phyloP scores from a whole-genome alignment of 2,113 vertebrate species.

The Thomomys bottae region DNA sequence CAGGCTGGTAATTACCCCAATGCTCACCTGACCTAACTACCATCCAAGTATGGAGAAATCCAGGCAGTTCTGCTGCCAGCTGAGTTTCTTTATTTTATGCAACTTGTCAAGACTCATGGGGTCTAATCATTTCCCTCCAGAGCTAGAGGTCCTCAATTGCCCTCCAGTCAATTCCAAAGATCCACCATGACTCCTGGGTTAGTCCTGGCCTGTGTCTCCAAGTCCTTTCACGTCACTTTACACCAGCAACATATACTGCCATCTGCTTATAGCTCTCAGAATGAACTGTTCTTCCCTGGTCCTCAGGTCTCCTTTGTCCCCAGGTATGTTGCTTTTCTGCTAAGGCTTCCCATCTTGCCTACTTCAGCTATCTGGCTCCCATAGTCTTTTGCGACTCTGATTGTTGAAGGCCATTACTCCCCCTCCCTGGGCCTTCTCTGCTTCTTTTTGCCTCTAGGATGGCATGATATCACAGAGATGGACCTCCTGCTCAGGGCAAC shows the following conservation, averaged over 20 bases:
- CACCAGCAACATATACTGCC: not conserved
- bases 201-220: not conserved
- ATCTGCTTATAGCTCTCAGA: not conserved
- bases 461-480: not conserved
- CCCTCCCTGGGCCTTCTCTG: not conserved
- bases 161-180: not conserved
- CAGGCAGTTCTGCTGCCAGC: not conserved
- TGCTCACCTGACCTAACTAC: not conserved
- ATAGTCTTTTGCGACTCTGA: not conserved
- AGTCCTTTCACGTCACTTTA: not conserved
- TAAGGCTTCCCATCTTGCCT: not conserved
- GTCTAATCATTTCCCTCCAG: not conserved
- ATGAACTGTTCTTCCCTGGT: not conserved
- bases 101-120: not conserved
- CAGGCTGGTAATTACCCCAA: not conserved
- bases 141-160: not conserved
- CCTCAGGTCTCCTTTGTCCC: not conserved
- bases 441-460: not conserved
- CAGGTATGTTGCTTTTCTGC: not conserved
- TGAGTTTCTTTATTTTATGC: not conserved
- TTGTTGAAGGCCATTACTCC: not conserved
- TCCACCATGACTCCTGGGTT: too few species aligned
- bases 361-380: not conserved
- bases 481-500: not conserved
- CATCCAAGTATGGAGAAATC: not conserved